Evolutionary conservation across 1,140 invertebrate genomes (phyloP), one percentile per base, ranked within the genome.

Genomic region (Antheraea pernyi): DNA sequence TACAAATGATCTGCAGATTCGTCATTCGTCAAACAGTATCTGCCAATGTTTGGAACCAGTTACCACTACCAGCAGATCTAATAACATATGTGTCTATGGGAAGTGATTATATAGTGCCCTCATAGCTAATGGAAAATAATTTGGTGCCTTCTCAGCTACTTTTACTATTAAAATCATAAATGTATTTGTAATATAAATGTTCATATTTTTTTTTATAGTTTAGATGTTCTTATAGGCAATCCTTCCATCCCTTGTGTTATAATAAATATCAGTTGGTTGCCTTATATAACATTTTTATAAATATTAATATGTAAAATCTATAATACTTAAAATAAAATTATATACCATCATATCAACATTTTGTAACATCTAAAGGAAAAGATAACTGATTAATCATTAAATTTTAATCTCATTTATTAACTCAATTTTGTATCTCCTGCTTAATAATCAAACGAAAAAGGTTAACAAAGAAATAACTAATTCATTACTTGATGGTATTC

Each of bases 1-100:
- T 92, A 77, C 88, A 92, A 83, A 89, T 89, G 81, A 89, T 91
- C 73, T 92, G 90, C 78, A 87, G 90, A 81, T 92, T 92, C 84
- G 88, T 92, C 3, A 89, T 92, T 67, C 80, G 90, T 65, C 88
- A 91, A 82, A 91, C 85, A 58, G 90, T 89, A 63, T 73, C 86
- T 70, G 80, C 85, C 22, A 82, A 83, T 72, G 78, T 81, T 70
- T 86, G 85, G 84, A 73, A 74, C 58, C 82, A 81, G 72, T 83
- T 92, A 71, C 90, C 88, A 67, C 79, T 92, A 70, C 90, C 90
- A 60, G 77, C 82, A 75, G 88, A 92, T 77, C 76, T 92, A 68
- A 90, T 90, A 79, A 76, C 74, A 66, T 92, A 91, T 84, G 79
- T 92, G 30, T 85, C 86, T 63, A 73, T 75, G 67, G 90, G 90